Percentiles rank a stretch among this genome's conserved stretches.
These are phyloP conservation scores for Lycocerus yunnanus DNA, from an alignment of 2,888 invertebrate species.

Conservation along the genomic window DNA sequence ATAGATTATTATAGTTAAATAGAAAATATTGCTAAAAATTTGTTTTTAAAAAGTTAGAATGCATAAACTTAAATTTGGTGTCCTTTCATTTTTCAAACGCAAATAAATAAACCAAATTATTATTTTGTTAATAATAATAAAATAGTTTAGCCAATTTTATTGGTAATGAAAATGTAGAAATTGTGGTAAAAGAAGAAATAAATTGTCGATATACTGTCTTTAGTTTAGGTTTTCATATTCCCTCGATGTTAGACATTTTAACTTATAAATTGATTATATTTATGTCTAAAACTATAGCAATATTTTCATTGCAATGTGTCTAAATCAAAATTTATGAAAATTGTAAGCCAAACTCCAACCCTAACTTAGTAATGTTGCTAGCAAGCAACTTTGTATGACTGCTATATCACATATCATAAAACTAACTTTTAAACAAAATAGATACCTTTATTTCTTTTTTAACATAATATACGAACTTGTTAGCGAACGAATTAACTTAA, in stretches of 20 bases:
- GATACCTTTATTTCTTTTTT: background rate
- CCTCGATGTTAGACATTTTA: background rate
- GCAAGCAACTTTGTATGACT: background rate
- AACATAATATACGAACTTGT: background rate
- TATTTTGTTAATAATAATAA: background rate
- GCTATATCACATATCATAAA: background rate
- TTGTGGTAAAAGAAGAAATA: background rate
- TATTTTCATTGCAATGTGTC: conserved; percentile 22
- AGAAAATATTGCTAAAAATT: conserved; percentile 12
- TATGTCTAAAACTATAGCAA: background rate
- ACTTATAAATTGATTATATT: background rate
- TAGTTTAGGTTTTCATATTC: background rate
- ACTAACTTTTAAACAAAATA: background rate
- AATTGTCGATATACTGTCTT: background rate
- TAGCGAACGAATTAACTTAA: background rate
- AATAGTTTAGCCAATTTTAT: background rate
- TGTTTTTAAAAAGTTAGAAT: background rate
- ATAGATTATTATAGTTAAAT: background rate
- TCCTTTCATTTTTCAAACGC: background rate
- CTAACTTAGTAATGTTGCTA: conserved; percentile 29
- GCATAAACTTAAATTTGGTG: background rate
- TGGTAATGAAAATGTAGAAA: background rate
- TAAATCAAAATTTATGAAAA: conserved; percentile 28
- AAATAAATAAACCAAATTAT: background rate
- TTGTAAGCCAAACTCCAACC: conserved; percentile 41